Percentiles rank a stretch among this genome's conserved stretches.
Evolutionary conservation across 2,113 vertebrate genomes (phyloP).

Genomic region (Engystomops pustulosus): DNA sequence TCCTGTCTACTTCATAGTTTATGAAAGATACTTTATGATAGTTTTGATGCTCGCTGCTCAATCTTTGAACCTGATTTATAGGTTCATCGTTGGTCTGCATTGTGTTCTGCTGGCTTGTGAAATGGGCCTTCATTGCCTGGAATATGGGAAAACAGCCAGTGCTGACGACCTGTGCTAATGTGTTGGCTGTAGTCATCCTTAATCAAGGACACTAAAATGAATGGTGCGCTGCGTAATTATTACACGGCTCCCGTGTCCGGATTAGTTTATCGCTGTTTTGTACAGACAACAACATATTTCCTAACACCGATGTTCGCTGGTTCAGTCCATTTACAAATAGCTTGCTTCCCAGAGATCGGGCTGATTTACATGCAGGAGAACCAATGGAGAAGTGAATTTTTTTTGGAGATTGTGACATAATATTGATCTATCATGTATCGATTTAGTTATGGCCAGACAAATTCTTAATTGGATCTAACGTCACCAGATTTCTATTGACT

Average conservation of each 20-base stretch:
- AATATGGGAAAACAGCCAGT: constrained; percentile 4
- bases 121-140: not conserved
- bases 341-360: not conserved
- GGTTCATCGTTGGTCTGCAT: not conserved
- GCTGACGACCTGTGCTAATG: not conserved
- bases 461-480: too few relatives aligned
- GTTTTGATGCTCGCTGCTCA: not conserved
- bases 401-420: too few relatives aligned
- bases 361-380: not conserved
- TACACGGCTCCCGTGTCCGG: not conserved
- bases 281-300: not conserved
- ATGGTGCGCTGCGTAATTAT: not conserved
- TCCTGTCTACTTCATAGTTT: not conserved
- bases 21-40: not conserved
- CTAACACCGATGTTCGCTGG: not conserved
- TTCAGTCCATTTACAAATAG: not conserved
- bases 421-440: too few relatives aligned
- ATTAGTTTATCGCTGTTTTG: not conserved
- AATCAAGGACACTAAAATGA: not conserved
- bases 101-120: not conserved
- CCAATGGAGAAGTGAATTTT: too few relatives aligned
- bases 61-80: not conserved
- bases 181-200: not conserved
- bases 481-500: too few relatives aligned
- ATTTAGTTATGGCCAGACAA: too few relatives aligned